Conservation (phyloP, 1,140 invertebrate species). For the Drosophila pseudoobscura region DNA sequence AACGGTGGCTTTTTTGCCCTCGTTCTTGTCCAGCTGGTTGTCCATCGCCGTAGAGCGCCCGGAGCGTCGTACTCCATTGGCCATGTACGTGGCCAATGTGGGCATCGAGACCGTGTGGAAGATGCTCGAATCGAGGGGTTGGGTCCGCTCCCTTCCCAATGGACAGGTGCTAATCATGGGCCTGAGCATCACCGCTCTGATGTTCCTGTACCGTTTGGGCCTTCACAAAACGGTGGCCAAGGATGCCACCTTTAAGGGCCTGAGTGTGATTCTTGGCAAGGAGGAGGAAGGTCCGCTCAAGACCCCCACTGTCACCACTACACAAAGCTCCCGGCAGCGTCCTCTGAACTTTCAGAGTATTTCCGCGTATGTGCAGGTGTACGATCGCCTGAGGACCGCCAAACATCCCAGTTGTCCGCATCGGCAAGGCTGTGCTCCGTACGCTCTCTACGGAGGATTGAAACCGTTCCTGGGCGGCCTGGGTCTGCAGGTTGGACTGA, state of each 20-base stretch:
- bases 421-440: conserved; percentile 85
- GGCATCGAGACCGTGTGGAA: conserved; percentile 90
- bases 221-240: conserved; percentile 73
- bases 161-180: conserved; percentile 88
- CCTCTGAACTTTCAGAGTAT: conserved; percentile 37
- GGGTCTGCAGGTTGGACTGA: conserved; percentile 85
- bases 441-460: conserved; percentile 84
- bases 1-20: conserved; percentile 88
- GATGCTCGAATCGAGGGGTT: conserved; percentile 87
- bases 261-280: conserved; percentile 86
- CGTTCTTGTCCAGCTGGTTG: conserved; percentile 87
- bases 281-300: conserved; percentile 84
- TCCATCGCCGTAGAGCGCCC: conserved; percentile 90
- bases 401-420: conserved; percentile 86
- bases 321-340: conserved; percentile 9
- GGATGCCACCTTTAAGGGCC: conserved; percentile 87
- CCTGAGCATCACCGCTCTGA: conserved; percentile 84
- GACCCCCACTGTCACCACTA: conserved; percentile 8
- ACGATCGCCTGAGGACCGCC: conserved; percentile 44
- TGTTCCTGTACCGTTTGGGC: conserved; percentile 86
- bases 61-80: conserved; percentile 87
- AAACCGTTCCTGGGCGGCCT: conserved; percentile 86
- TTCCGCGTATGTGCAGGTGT: conserved; percentile 45
- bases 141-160: conserved; percentile 85
- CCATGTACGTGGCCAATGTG: conserved; percentile 92